A percentile compares a stretch with the other conserved stretches of the same genome.
phyloP scores from a whole-genome alignment of 2,113 vertebrate genomes.

The Scytalopus superciliaris region DNA sequence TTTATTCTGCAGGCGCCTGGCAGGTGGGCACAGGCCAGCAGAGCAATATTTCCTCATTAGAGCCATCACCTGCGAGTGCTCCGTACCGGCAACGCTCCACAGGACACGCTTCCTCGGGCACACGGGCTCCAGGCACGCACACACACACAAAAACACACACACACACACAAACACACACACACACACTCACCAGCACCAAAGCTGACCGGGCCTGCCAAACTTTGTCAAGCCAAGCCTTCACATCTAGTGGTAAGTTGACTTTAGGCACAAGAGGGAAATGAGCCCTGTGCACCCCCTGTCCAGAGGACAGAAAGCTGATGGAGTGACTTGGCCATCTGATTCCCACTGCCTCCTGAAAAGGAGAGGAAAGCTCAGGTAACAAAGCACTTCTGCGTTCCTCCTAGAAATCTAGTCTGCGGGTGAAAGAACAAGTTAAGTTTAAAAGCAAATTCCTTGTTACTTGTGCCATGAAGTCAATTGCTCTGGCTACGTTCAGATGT shows the following conservation, averaged over 20 bases:
- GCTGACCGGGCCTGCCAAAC: neutral
- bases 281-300: neutral
- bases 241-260: neutral
- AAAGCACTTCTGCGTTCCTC: neutral
- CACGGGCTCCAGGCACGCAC: neutral
- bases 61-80: neutral
- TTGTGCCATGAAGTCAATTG: neutral
- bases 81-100: neutral
- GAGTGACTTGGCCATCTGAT: neutral
- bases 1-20: neutral
- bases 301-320: neutral
- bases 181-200: neutral
- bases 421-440: neutral
- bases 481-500: neutral
- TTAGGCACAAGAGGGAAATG: neutral
- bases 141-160: neutral
- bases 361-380: neutral
- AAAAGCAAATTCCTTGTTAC: neutral
- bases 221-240: neutral
- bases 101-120: neutral
- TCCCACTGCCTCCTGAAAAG: neutral
- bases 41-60: constrained; percentile 59
- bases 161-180: neutral
- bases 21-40: neutral
- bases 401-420: neutral